Evolutionary conservation across 2,888 invertebrate genomes (phyloP).

Genomic region (Pasiphila rectangulata): DNA sequence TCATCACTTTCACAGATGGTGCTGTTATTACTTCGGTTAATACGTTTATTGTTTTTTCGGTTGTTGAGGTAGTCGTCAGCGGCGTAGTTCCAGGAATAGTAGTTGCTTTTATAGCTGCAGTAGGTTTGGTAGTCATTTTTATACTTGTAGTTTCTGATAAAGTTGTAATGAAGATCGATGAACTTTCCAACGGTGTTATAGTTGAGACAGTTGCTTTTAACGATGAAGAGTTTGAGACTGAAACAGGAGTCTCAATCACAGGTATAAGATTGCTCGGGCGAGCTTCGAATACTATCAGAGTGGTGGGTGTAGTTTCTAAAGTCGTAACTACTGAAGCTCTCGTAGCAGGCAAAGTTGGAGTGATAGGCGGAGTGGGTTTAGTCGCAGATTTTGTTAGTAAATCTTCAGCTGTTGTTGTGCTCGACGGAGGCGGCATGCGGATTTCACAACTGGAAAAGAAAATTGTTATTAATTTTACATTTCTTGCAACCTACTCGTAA

Average conservation of each 20-base stretch:
- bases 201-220: neutral
- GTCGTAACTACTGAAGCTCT: constrained; percentile 26
- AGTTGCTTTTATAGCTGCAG: constrained; percentile 1
- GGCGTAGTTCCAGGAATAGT: neutral
- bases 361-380: constrained; percentile 45
- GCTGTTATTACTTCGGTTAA: neutral
- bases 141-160: neutral
- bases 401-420: constrained; percentile 56
- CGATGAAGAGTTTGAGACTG: constrained; percentile 1
- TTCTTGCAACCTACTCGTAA: no score
- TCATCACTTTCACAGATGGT: neutral
- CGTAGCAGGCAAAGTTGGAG: constrained; percentile 36
- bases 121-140: constrained; percentile 12
- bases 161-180: neutral
- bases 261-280: constrained; percentile 2
- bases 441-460: constrained; percentile 66
- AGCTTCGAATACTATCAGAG: constrained; percentile 8
- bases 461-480: no score
- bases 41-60: neutral
- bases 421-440: constrained; percentile 56
- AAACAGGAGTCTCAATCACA: neutral
- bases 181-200: neutral
- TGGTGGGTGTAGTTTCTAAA: constrained; percentile 17
- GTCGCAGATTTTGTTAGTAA: constrained; percentile 62
- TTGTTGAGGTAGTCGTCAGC: neutral